These are phyloP conservation scores for Mastomys natalensis DNA, from an alignment of 2,113 vertebrate genomes.

Conservation along the genomic window DNA sequence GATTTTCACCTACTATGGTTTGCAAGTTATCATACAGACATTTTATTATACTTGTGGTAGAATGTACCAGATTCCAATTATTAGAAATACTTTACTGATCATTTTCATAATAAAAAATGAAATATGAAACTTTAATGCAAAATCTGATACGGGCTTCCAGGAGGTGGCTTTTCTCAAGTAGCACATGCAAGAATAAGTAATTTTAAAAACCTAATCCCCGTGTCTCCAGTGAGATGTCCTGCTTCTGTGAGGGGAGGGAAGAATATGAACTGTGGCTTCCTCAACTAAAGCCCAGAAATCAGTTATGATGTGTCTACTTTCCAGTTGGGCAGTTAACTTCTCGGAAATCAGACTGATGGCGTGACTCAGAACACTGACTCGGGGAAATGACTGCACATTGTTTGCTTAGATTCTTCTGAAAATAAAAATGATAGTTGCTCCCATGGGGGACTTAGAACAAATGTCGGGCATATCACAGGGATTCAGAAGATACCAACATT, in stretches of 20 bases:
- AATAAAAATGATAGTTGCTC: constrained; percentile 4
- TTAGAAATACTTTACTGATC: not conserved
- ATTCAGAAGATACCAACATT: not conserved
- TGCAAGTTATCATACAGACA: not conserved
- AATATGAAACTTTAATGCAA: constrained; percentile 17
- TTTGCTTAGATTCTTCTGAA: constrained; percentile 31
- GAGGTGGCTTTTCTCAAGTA: not conserved
- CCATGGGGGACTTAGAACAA: not conserved
- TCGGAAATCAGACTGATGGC: not conserved
- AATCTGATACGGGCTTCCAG: not conserved
- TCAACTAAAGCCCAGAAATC: not conserved
- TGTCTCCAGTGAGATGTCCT: not conserved
- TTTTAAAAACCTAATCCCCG: not conserved
- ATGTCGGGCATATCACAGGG: not conserved
- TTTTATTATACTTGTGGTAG: not conserved
- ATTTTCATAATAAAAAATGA: constrained; percentile 39
- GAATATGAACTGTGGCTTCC: not conserved
- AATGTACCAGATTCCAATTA: not conserved
- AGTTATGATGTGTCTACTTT: not conserved
- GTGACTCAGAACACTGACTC: not conserved
- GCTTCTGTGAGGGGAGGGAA: constrained; percentile 4
- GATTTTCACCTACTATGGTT: not conserved
- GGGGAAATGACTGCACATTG: not conserved
- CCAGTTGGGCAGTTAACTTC: not conserved
- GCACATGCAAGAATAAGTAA: not conserved